These are phyloP conservation scores for Diachrysia chrysitis DNA, from an alignment of 2,888 invertebrate genomes.

Conservation along the genomic window DNA sequence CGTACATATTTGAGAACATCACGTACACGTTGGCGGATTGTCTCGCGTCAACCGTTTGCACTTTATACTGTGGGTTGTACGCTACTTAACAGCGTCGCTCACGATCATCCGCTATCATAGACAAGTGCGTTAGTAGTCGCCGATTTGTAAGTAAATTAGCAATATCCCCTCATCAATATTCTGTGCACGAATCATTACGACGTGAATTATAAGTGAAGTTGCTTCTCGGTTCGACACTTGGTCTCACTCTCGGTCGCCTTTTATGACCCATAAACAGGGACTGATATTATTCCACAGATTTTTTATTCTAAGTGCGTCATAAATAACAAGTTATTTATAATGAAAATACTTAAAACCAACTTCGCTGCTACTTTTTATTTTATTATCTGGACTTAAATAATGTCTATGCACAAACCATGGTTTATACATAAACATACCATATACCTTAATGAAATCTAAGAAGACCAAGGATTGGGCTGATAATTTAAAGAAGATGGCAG, in stretches of 20 bases:
- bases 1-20: conserved; percentile 46
- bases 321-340: conserved; percentile 69
- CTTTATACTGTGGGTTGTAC: conserved; percentile 5
- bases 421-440: too few relatives aligned
- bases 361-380: conserved; percentile 53
- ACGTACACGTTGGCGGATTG: conserved; percentile 12
- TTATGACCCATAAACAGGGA: conserved; percentile 72
- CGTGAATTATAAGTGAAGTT: conserved; percentile 66
- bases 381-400: conserved; percentile 51
- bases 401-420: conserved; percentile 30
- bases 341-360: conserved; percentile 64
- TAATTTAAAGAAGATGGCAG: too few relatives aligned
- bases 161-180: conserved; percentile 58
- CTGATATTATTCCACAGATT: conserved; percentile 67
- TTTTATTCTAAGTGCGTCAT: conserved; percentile 69
- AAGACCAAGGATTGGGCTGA: too few relatives aligned
- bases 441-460: too few relatives aligned
- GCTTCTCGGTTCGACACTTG: conserved; percentile 61
- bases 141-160: conserved; percentile 12
- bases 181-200: conserved; percentile 64
- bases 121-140: neutral
- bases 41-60: neutral
- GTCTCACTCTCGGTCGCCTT: conserved; percentile 60
- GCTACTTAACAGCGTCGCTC: neutral
- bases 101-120: neutral